These are phyloP conservation scores for Raphicerus campestris DNA, from an alignment of 2,113 vertebrate species.

Conservation along the genomic window DNA sequence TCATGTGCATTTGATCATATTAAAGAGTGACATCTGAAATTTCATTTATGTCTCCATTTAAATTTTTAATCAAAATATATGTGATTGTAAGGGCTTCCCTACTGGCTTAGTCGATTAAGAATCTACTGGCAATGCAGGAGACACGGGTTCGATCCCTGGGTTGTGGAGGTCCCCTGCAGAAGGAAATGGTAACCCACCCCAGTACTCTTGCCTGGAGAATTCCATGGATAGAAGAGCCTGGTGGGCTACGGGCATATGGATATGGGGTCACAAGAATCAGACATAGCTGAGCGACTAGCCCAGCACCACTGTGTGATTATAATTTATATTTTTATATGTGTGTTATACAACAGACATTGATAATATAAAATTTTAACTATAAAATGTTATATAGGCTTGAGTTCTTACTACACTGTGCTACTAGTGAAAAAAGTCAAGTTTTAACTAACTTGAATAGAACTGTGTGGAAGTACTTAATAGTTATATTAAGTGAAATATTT, in stretches of 20 bases:
- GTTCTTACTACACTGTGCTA: neutral
- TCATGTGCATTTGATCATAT: neutral
- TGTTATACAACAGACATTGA: neutral
- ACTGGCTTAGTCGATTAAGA: neutral
- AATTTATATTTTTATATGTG: neutral
- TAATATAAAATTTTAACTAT: neutral
- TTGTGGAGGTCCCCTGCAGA: neutral
- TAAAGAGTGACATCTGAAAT: neutral
- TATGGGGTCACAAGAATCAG: neutral
- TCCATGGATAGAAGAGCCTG: neutral
- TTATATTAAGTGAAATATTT: neutral
- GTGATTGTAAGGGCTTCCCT: neutral
- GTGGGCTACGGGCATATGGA: neutral
- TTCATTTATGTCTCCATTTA: neutral
- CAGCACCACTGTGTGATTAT: neutral
- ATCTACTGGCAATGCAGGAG: neutral
- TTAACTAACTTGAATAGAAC: neutral
- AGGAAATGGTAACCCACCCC: neutral
- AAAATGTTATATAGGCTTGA: neutral
- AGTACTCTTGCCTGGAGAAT: neutral
- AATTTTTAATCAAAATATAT: neutral
- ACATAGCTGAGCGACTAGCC: neutral
- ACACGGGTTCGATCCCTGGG: fast-evolving
- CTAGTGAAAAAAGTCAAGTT: neutral
- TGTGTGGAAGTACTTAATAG: no score